Percentiles rank a stretch among this genome's conserved stretches.
phyloP scores from a whole-genome alignment of 1,140 invertebrate species.

The Drosophila neocordata region DNA sequence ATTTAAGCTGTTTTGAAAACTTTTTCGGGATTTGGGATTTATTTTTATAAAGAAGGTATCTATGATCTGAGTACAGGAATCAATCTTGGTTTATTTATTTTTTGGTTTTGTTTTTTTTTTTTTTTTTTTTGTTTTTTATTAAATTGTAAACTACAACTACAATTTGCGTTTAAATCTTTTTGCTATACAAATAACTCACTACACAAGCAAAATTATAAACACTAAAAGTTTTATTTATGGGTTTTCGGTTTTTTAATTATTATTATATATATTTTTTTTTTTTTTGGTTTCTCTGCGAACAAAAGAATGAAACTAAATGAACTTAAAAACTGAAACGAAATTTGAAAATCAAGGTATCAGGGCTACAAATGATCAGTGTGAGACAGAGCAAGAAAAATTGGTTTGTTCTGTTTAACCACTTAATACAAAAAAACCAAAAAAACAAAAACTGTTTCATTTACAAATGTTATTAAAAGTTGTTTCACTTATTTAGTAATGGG shows the following conservation, averaged over 20 bases:
- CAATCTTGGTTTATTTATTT: constrained; percentile 11
- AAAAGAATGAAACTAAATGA: constrained; percentile 12
- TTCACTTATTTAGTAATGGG: too few species aligned
- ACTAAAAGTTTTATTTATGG: constrained; percentile 25
- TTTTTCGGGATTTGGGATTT: constrained; percentile 1
- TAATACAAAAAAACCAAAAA: too few species aligned
- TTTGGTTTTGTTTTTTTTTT: constrained; percentile 12
- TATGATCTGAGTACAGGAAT: constrained; percentile 17
- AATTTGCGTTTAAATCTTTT: constrained; percentile 48
- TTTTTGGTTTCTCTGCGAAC: constrained; percentile 21
- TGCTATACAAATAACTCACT: constrained; percentile 57
- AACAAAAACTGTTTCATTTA: too few species aligned
- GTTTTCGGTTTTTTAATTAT: not conserved
- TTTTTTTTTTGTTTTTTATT: constrained; percentile 29
- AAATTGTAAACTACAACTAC: constrained; percentile 52
- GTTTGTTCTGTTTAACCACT: too few species aligned
- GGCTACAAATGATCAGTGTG: not conserved
- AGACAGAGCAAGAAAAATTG: not conserved
- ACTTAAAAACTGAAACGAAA: constrained; percentile 13
- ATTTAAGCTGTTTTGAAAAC: constrained; percentile 5
- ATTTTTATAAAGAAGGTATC: constrained; percentile 3
- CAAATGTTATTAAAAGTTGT: too few species aligned
- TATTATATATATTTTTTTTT: not conserved
- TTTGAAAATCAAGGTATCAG: not conserved
- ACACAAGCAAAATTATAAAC: constrained; percentile 64